These are phyloP conservation scores for Sebastes minor DNA, from an alignment of 2,797 vertebrate species.

Conservation along the genomic window DNA sequence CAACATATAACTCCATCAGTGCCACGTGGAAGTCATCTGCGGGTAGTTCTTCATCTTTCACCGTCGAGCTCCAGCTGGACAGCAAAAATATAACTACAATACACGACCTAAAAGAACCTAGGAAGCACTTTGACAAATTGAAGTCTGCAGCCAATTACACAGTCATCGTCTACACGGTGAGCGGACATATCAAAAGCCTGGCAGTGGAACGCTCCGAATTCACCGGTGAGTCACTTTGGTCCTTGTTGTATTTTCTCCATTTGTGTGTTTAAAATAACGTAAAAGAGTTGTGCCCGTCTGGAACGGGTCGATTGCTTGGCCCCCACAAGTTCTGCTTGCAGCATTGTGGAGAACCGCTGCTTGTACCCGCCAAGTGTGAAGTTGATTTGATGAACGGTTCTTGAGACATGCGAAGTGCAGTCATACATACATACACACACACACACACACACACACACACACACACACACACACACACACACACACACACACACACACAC, in stretches of 20 bases:
- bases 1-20: rapidly evolving
- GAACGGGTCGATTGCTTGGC: no score
- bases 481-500: no score
- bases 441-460: no score
- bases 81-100: rapidly evolving
- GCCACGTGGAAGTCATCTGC: rapidly evolving
- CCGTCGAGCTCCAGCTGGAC: rapidly evolving
- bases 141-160: conserved; percentile 25
- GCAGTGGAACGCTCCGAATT: rapidly evolving
- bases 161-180: conserved; percentile 23
- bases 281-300: no score
- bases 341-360: no score
- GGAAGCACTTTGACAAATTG: rapidly evolving
- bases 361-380: no score
- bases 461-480: no score
- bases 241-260: not conserved
- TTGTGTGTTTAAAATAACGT: not conserved
- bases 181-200: rapidly evolving
- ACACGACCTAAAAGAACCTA: rapidly evolving
- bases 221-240: conserved; percentile 71
- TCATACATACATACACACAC: no score
- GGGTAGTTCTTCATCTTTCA: not conserved
- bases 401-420: no score
- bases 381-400: no score
- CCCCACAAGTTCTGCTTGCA: no score